A percentile compares a stretch with the other conserved stretches of the same genome.
Conservation (phyloP, 2,113 vertebrate species). For the Lucifuga dentata region DNA sequence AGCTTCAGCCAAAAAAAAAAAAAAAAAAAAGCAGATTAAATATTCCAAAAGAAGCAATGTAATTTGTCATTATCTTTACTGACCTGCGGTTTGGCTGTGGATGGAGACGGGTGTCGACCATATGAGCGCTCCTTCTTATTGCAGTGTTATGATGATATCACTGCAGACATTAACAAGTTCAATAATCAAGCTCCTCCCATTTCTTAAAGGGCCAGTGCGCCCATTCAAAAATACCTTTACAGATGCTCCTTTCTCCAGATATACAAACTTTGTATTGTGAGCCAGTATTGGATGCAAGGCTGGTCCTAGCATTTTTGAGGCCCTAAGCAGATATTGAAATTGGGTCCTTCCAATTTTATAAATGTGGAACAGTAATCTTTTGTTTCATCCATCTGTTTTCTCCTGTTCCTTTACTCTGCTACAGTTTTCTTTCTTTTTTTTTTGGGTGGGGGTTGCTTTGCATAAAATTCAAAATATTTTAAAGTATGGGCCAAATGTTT, state of each 20-base stretch:
- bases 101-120: conserved; percentile 47
- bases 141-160: conserved; percentile 76
- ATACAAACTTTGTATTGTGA: too few species aligned
- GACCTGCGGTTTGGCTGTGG: conserved; percentile 58
- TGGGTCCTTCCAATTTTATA: too few species aligned
- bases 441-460: too few species aligned
- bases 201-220: conserved; percentile 9
- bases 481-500: too few species aligned
- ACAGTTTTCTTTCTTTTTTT: too few species aligned
- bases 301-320: too few species aligned
- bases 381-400: too few species aligned
- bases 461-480: too few species aligned
- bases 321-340: too few species aligned
- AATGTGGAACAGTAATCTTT: too few species aligned
- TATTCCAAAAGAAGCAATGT: not conserved
- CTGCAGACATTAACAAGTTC: conserved; percentile 69
- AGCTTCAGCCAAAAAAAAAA: conserved; percentile 3
- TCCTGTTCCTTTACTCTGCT: too few species aligned
- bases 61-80: conserved; percentile 33
- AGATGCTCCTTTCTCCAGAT: conserved; percentile 31
- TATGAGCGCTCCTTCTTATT: conserved; percentile 57
- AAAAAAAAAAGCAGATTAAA: not conserved
- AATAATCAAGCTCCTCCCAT: conserved; percentile 54
- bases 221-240: not conserved
- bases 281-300: too few species aligned